Conservation (phyloP, 2,888 invertebrate species). For the Dryococelus australis region DNA sequence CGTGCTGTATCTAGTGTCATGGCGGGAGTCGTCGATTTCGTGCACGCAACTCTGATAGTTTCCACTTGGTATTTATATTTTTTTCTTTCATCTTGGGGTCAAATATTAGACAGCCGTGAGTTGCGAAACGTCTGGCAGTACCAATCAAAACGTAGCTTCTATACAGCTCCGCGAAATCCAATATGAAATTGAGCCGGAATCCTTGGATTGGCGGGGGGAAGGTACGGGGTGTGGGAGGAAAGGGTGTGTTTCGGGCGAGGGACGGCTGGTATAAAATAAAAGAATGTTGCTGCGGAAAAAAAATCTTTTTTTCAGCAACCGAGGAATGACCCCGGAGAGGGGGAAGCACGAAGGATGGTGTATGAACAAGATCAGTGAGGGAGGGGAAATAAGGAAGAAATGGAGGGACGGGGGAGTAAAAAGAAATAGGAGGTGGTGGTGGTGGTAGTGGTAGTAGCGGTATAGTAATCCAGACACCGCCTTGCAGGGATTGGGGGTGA, state of each 20-base stretch:
- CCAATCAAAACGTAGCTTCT: slow-evolving; percentile 8
- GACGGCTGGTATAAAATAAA: not conserved
- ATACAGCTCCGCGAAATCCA: not conserved
- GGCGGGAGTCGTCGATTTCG: too few species aligned
- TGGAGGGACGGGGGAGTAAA: not conserved
- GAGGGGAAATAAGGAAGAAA: not conserved
- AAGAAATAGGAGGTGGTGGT: too few species aligned
- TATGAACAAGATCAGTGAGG: not conserved
- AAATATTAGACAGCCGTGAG: not conserved
- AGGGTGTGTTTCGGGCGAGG: not conserved
- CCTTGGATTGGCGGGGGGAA: not conserved
- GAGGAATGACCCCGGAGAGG: not conserved
- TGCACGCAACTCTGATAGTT: too few species aligned
- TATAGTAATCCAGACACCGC: too few species aligned
- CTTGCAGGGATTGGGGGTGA: not conserved
- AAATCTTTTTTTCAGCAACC: slow-evolving; percentile 4
- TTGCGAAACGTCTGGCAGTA: not conserved
- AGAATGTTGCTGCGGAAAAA: not conserved
- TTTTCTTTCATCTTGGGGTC: not conserved
- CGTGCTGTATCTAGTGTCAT: too few species aligned
- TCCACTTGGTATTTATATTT: too few species aligned
- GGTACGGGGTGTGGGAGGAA: not conserved
- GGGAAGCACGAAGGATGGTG: not conserved
- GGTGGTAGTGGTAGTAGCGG: too few species aligned
- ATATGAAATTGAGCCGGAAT: not conserved